Conservation (phyloP, 2,797 vertebrate species). For the Rhynchotus rufescens region DNA sequence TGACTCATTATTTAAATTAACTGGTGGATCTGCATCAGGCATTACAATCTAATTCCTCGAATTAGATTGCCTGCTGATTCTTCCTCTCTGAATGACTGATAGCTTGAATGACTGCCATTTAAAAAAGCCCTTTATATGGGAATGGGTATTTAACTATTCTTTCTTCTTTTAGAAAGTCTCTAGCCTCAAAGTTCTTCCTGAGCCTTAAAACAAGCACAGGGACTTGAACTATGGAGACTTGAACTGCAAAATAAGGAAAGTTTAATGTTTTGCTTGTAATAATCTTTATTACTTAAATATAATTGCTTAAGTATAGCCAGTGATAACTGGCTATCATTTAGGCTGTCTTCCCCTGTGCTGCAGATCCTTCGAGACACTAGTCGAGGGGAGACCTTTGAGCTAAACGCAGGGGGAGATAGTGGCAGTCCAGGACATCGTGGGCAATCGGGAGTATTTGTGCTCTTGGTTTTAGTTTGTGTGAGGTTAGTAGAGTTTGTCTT, state of each 20-base stretch:
- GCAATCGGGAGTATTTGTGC: neutral
- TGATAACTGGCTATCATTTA: neutral
- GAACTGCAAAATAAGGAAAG: neutral
- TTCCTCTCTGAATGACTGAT: conserved; percentile 64
- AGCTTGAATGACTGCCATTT: conserved; percentile 41
- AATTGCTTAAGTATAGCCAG: neutral
- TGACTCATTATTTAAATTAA: conserved; percentile 78
- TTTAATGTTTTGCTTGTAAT: neutral
- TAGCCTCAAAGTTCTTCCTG: neutral
- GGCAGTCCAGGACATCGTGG: neutral
- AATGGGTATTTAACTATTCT: conserved; percentile 4
- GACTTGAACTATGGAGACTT: neutral
- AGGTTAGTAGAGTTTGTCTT: conserved; percentile 34
- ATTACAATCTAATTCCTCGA: conserved; percentile 64
- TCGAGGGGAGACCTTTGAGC: neutral
- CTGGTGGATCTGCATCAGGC: conserved; percentile 64
- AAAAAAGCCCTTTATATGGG: neutral
- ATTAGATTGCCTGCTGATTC: conserved; percentile 69
- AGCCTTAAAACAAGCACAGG: neutral
- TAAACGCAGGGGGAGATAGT: conserved; percentile 31
- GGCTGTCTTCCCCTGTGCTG: neutral
- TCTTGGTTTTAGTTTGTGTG: neutral
- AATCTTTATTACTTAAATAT: neutral
- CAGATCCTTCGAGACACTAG: neutral
- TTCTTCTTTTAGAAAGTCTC: neutral